A percentile compares a stretch with the other conserved stretches of the same genome.
phyloP scores from a whole-genome alignment of 2,888 invertebrate genomes.

The Diaphora mendica region DNA sequence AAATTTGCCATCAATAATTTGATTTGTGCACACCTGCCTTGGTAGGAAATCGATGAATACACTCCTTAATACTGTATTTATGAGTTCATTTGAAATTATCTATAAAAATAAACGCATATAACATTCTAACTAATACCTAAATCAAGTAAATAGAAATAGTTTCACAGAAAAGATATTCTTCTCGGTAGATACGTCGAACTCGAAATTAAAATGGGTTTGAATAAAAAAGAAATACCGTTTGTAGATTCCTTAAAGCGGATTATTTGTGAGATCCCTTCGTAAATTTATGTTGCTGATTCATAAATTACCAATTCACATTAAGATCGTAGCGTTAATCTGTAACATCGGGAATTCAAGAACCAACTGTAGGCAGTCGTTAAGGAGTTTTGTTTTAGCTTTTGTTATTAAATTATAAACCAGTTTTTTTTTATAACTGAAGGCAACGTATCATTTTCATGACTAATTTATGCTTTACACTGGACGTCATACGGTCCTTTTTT shows the following conservation, averaged over 20 bases:
- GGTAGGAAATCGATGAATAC: constrained; percentile 18
- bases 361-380: constrained; percentile 59
- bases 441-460: constrained; percentile 71
- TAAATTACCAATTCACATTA: constrained; percentile 75
- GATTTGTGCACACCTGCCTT: constrained; percentile 63
- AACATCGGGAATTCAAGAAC: constrained; percentile 36
- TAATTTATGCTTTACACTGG: constrained; percentile 75
- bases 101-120: neutral
- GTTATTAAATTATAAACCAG: constrained; percentile 73
- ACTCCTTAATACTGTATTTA: constrained; percentile 21
- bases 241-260: constrained; percentile 51
- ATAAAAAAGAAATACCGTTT: constrained; percentile 58
- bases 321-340: constrained; percentile 64
- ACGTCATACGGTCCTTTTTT: constrained; percentile 64
- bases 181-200: neutral
- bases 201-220: constrained; percentile 24
- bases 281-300: constrained; percentile 69
- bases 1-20: constrained; percentile 59
- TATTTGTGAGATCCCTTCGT: constrained; percentile 61
- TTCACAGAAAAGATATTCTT: neutral
- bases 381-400: constrained; percentile 73
- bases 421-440: constrained; percentile 69
- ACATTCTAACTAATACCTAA: neutral
- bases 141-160: neutral
- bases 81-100: constrained; percentile 6